Evolutionary conservation across 2,797 vertebrate genomes (phyloP), one percentile per base, ranked within the genome.

Genomic region (Leptodactylus fallax): DNA sequence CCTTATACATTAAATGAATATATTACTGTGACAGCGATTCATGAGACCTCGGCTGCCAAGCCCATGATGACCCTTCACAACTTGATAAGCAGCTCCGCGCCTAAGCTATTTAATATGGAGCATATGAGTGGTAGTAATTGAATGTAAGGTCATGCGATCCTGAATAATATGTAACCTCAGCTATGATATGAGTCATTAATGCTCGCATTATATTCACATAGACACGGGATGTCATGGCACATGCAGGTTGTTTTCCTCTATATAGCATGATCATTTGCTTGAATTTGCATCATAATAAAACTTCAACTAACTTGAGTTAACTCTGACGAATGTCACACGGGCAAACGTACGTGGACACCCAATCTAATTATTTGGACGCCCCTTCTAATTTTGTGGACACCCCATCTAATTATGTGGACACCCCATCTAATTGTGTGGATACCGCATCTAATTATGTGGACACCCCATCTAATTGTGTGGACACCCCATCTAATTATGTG

Each of bases 1-100:
- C 14, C 49, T n/a, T 51, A 77, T 77, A 21, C 49, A 77, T 77
- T 51, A 12, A 77, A 53, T 77, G 47, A 51, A 77, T 77, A 23
- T 78, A 53, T 78, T 78, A 78, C n/a, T 8, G 25, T 17, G 76
- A 53, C 53, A 9, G 76, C 49, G 55, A 55, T 78, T 53, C 49
- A 78, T 55, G 21, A 55, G 45, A 74, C 45, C 71, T 49, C 45
- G 0, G 17, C 45, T 74, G 71, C 45, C 45, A 74, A 74, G n/a
- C 16, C 71, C 45, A 49, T 12, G 71, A 49, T 74, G 71, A 74
- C 71, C 71, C 71, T 74, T 74, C 71, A 47, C 71, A 10, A 21
- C 19, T 11, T 74, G 45, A 74, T 49, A 74, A 74, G 45, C 71
- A 74, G 36, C 71, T 49, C 19, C 1, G 45, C 45, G 11, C 71